Conservation (phyloP, 2,797 vertebrate species). For the Platyrinchus mystaceus region DNA sequence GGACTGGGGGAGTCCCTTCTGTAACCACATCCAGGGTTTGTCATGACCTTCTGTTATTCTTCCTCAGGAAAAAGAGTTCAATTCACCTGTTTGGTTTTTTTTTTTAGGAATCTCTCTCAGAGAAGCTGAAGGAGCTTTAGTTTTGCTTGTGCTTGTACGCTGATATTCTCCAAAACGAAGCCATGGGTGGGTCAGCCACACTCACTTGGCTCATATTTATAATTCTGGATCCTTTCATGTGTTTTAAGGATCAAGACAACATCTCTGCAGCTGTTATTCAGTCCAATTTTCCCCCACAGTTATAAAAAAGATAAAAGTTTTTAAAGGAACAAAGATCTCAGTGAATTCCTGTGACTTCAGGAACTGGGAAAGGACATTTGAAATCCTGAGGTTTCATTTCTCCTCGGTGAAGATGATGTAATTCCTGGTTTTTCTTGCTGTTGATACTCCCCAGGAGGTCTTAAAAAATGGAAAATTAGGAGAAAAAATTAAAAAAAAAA, state of each 20-base stretch:
- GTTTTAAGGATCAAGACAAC: not conserved
- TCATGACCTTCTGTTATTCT: not conserved
- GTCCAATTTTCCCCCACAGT: not conserved
- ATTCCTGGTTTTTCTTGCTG: not conserved
- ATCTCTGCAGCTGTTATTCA: not conserved
- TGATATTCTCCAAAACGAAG: not conserved
- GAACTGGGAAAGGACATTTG: not conserved
- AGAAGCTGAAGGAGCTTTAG: not conserved
- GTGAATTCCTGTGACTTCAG: not conserved
- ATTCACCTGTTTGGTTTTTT: not conserved
- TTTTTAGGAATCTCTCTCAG: not conserved
- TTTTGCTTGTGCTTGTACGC: not conserved
- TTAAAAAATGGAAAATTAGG: not conserved
- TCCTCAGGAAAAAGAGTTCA: not conserved
- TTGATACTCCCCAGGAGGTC: not conserved
- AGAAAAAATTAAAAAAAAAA: rapidly evolving
- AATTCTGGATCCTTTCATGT: not conserved
- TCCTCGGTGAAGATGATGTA: not conserved
- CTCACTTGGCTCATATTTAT: not conserved
- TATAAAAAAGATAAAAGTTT: rapidly evolving
- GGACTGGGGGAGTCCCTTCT: not conserved
- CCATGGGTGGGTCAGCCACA: not conserved
- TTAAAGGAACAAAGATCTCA: not conserved
- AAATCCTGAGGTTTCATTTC: not conserved
- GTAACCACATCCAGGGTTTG: not conserved